Percentiles rank a stretch among this genome's conserved stretches.
These are phyloP conservation scores for Sericinus montela DNA, from an alignment of 2,888 invertebrate genomes.

Conservation along the genomic window DNA sequence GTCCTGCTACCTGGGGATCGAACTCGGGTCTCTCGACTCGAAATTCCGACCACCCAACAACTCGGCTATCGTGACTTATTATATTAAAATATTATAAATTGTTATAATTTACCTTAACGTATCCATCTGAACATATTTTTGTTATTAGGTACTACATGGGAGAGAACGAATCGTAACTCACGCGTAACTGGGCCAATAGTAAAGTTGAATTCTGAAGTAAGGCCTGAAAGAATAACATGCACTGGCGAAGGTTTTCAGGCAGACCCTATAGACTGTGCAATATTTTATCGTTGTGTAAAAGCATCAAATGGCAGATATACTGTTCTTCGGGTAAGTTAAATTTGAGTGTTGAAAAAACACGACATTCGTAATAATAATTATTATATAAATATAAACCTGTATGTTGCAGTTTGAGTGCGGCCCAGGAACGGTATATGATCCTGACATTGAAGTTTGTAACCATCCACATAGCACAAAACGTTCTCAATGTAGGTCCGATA, in stretches of 20 bases:
- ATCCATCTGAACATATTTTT: too few species aligned
- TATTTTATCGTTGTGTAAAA: conserved; percentile 87
- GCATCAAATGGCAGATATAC: conserved; percentile 76
- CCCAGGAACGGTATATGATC: conserved; percentile 87
- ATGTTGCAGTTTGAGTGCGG: conserved; percentile 84
- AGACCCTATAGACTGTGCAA: conserved; percentile 84
- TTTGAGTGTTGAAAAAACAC: background rate
- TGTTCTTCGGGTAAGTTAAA: conserved; percentile 65
- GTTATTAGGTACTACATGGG: background rate
- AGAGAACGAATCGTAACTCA: conserved; percentile 21
- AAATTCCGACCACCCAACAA: too few species aligned
- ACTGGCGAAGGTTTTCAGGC: conserved; percentile 84
- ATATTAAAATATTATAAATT: too few species aligned
- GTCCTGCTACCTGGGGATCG: too few species aligned
- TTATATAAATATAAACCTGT: too few species aligned
- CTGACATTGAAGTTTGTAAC: conserved; percentile 83
- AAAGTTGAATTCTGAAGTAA: conserved; percentile 55
- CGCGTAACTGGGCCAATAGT: conserved; percentile 48
- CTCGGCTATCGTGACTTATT: too few species aligned
- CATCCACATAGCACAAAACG: conserved; percentile 84
- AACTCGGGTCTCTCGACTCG: too few species aligned
- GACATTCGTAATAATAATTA: background rate
- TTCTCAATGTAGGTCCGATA: conserved; percentile 79
- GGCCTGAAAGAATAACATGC: conserved; percentile 75
- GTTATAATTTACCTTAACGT: too few species aligned